Percentiles rank a stretch among this genome's conserved stretches.
Evolutionary conservation across 1,140 invertebrate species (phyloP).

Genomic region (Calycopis cecrops): DNA sequence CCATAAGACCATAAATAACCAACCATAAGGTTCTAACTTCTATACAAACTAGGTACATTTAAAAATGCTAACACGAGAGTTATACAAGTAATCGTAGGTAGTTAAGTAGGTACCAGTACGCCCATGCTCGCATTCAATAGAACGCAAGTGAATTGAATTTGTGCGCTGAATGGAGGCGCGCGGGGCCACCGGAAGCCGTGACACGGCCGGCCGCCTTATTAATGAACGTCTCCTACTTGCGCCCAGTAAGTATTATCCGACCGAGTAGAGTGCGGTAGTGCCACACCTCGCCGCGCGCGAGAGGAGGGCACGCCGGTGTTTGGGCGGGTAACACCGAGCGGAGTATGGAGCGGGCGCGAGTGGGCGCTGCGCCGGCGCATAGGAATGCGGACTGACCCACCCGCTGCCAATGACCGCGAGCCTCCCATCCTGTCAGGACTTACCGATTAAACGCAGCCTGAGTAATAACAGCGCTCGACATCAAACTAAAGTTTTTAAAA

Average conservation of each 20-base stretch:
- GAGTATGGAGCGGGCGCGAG: conserved; percentile 40
- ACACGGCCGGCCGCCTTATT: conserved; percentile 60
- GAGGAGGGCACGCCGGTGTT: background rate
- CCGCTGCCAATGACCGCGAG: conserved; percentile 66
- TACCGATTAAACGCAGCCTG: conserved; percentile 9
- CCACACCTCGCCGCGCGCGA: conserved; percentile 14
- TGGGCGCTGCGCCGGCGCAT: conserved; percentile 61
- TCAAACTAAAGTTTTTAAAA: too few species aligned
- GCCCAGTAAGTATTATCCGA: conserved; percentile 29
- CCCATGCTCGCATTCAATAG: background rate
- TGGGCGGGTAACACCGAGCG: conserved; percentile 33
- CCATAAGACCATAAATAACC: too few species aligned
- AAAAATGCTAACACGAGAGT: too few species aligned
- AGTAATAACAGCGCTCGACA: background rate
- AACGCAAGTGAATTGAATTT: conserved; percentile 45
- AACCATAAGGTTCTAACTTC: too few species aligned
- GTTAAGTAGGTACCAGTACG: background rate
- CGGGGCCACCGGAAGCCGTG: conserved; percentile 59
- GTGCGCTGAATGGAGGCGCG: conserved; percentile 50
- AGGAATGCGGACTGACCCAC: conserved; percentile 66
- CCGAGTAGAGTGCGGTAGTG: conserved; percentile 23
- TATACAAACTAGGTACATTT: too few species aligned
- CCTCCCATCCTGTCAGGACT: conserved; percentile 47
- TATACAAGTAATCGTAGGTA: background rate
- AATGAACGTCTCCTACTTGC: conserved; percentile 58